Percentiles rank a stretch among this genome's conserved stretches.
Conservation (phyloP, 2,113 vertebrate genomes). For the Ellobius talpinus region DNA sequence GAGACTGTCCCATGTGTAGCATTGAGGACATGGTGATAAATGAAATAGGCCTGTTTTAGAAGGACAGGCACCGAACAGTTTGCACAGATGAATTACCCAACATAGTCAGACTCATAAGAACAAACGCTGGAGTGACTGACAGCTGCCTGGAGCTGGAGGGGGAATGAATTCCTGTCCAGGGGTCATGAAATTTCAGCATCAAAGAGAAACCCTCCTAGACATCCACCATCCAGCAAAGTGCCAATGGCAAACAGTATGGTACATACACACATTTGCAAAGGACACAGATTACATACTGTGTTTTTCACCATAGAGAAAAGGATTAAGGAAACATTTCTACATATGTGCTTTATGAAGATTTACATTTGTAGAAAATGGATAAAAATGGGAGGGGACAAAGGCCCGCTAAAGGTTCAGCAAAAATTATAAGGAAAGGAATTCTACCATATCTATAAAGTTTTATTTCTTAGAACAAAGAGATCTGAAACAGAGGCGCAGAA, state of each 20-base stretch:
- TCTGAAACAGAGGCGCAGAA: not conserved
- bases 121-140: not conserved
- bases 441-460: not conserved
- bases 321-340: not conserved
- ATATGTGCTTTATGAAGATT: not conserved
- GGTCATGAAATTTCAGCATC: not conserved
- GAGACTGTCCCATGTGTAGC: not conserved
- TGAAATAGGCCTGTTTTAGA: not conserved
- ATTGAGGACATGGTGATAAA: not conserved
- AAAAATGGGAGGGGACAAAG: not conserved
- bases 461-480: constrained; percentile 17
- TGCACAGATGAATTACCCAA: not conserved
- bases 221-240: not conserved
- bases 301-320: not conserved
- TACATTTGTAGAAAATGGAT: not conserved
- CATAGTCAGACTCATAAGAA: no score
- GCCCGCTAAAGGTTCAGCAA: not conserved
- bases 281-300: not conserved
- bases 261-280: not conserved
- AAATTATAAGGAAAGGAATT: not conserved
- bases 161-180: not conserved
- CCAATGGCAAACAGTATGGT: not conserved
- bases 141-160: not conserved
- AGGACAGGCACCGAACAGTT: not conserved
- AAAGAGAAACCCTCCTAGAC: not conserved